A percentile compares a stretch with the other conserved stretches of the same genome.
These are phyloP conservation scores for Aphis craccivora DNA, from an alignment of 1,140 invertebrate genomes.

Conservation along the genomic window DNA sequence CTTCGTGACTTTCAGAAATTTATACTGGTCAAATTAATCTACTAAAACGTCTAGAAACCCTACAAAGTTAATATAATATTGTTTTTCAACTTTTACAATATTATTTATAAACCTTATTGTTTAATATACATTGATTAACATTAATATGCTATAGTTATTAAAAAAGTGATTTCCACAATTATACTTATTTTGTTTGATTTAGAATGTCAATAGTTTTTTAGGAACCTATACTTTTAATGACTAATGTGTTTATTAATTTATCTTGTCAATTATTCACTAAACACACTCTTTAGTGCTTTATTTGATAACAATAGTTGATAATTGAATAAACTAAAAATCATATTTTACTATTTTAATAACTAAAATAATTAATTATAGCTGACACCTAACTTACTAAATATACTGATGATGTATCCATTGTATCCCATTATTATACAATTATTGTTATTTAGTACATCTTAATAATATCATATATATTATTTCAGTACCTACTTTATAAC, in stretches of 20 bases:
- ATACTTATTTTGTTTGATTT: not conserved
- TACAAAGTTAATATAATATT: not conserved
- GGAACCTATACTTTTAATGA: too few species aligned
- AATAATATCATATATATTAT: not conserved
- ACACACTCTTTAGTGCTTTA: not conserved
- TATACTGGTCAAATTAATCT: not conserved
- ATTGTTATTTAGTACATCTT: not conserved
- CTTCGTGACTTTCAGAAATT: constrained; percentile 14
- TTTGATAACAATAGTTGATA: not conserved
- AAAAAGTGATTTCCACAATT: not conserved
- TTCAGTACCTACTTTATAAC: not conserved
- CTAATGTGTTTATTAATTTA: not conserved
- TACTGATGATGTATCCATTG: not conserved
- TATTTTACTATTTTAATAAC: not conserved
- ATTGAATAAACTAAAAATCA: not conserved
- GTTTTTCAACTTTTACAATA: too few species aligned
- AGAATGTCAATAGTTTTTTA: not conserved
- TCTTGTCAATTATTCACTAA: not conserved
- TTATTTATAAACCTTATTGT: not conserved
- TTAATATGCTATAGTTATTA: not conserved
- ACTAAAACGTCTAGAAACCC: not conserved
- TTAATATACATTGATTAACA: not conserved
- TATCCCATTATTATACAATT: not conserved
- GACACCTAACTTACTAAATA: not conserved
- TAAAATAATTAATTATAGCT: not conserved